Evolutionary conservation across 2,113 vertebrate species (phyloP).

Genomic region (Henicopernis longicauda): DNA sequence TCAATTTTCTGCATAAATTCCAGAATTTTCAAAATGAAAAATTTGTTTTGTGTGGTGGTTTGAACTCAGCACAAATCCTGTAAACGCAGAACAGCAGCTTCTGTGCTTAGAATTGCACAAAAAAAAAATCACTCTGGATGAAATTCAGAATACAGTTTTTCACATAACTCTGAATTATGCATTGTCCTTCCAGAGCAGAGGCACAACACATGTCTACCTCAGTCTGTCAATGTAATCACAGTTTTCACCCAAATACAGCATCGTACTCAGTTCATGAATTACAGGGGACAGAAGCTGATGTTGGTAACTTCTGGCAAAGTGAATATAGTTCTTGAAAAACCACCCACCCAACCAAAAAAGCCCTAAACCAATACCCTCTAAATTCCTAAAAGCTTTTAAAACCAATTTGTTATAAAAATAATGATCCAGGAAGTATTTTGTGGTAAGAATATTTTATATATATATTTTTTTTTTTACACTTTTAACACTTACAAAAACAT

Average conservation of each 20-base stretch:
- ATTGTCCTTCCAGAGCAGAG: neutral
- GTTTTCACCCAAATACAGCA: neutral
- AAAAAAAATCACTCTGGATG: slow-evolving; percentile 22
- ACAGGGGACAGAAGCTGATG: neutral
- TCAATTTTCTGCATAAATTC: neutral
- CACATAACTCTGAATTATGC: neutral
- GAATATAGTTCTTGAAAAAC: neutral
- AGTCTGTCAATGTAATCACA: neutral
- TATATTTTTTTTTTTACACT: slow-evolving; percentile 70
- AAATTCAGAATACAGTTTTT: slow-evolving; percentile 30
- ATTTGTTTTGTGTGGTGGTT: neutral
- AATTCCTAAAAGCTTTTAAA: slow-evolving; percentile 32
- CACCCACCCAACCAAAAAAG: neutral
- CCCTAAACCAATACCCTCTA: neutral
- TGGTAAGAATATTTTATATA: slow-evolving; percentile 80
- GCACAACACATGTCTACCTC: neutral
- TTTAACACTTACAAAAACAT: slow-evolving; percentile 85
- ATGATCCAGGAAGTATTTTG: slow-evolving; percentile 45
- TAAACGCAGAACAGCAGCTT: slow-evolving; percentile 27
- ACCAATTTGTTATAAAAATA: slow-evolving; percentile 61
- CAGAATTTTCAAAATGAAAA: neutral
- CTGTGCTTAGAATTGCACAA: slow-evolving; percentile 20
- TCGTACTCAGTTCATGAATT: neutral
- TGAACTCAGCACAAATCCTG: neutral
- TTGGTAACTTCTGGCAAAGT: neutral